Percentiles rank a stretch among this genome's conserved stretches.
phyloP scores from a whole-genome alignment of 2,888 invertebrate genomes.

The Drosophila lacicola region DNA sequence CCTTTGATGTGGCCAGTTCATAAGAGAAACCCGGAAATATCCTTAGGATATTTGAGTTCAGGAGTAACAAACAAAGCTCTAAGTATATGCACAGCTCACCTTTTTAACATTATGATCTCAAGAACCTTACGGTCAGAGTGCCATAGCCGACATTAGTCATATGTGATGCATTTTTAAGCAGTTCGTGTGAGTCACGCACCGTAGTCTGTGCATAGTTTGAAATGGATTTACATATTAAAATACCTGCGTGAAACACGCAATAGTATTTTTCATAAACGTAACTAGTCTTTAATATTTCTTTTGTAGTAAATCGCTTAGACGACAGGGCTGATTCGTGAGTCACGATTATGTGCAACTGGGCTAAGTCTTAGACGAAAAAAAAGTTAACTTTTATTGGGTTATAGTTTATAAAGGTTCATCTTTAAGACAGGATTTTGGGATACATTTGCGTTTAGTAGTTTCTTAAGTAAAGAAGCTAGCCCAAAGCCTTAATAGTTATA shows the following conservation, averaged over 20 bases:
- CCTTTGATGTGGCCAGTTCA: slow-evolving; percentile 64
- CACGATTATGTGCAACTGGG: slow-evolving; percentile 18
- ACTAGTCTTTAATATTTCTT: not conserved
- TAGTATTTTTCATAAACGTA: not conserved
- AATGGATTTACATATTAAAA: slow-evolving; percentile 44
- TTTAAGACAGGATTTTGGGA: too few species aligned
- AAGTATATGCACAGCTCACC: not conserved
- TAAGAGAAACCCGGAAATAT: slow-evolving; percentile 8
- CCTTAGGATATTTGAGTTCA: slow-evolving; percentile 21
- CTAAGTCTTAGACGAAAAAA: not conserved
- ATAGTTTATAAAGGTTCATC: too few species aligned
- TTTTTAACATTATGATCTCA: slow-evolving; percentile 5
- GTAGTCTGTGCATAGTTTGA: slow-evolving; percentile 5
- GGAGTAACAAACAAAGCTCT: not conserved
- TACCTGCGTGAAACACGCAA: slow-evolving; percentile 51
- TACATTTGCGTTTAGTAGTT: too few species aligned
- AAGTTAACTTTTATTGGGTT: not conserved
- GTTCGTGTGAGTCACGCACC: slow-evolving; percentile 48
- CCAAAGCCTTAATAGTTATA: too few species aligned
- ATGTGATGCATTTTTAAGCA: not conserved
- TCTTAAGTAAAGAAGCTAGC: too few species aligned
- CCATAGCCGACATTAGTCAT: slow-evolving; percentile 13
- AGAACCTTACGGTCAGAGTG: not conserved
- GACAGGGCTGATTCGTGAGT: slow-evolving; percentile 22
- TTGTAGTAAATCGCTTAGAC: not conserved